Evolutionary conservation across 2,113 vertebrate genomes (phyloP), one percentile per base, ranked within the genome.

Genomic region (Coryphaenoides rupestris): DNA sequence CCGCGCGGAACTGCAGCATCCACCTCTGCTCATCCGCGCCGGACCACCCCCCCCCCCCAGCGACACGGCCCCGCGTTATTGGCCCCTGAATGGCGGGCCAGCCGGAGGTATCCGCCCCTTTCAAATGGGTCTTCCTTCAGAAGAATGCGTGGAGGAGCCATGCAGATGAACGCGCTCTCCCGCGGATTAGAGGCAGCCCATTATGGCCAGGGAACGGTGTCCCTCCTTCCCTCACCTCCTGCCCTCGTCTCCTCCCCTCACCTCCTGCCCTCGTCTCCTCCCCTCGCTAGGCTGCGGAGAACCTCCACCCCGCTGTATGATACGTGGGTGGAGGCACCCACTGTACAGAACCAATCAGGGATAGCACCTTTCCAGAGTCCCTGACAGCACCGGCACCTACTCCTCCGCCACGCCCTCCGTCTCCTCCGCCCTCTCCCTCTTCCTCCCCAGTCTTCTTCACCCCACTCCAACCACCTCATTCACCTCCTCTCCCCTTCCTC

Each of bases 171-270:
- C 63, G 66, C 62, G 68, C 71, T 80, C 72, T 77, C 68, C 80
- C 73, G 68, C 66, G 83, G 77, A 89, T 82, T 81, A 84, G 83
- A 59, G 80, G 68, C 40, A 81, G 56, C 24, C 54, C 61, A 69
- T 82, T 72, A 78, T 49, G 63, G 63, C 69, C 63, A 60, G 64
- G 56, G 63, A 67, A 57, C 66, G 72, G 53, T 21, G 50, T 14
- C 26, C 63, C 64, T 45, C 47, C 65, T 65, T 15, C n/a, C 55
- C 40, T 40, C 33, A 40, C 33, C 13, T 40, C 10, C 58, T n/a
- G n/a, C n/a, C n/a, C n/a, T n/a, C n/a, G n/a, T n/a, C n/a, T n/a
- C n/a, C n/a, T 12, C 2, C 40, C 10, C 49, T 40, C 33, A 40
- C 33, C 13, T 40, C 10, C 58, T 46, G 6, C 59, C 40, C 19